Base-by-base conservation (phyloP, 2,888 invertebrate species). In the Andrena dorsata region DNA sequence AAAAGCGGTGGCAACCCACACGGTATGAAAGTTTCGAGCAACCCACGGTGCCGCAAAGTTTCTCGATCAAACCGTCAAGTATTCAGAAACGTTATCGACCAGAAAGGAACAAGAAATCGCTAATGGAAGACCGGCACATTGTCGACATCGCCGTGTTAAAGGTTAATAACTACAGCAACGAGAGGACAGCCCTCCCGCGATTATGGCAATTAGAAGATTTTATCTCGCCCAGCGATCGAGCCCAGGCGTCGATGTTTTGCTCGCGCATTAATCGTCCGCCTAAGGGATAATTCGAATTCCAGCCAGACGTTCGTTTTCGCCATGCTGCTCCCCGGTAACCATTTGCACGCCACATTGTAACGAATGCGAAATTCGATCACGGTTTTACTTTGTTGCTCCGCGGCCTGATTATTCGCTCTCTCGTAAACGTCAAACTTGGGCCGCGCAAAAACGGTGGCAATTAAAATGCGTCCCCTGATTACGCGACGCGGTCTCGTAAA, bases 401-500 rank as follows among this genome's bases (percentile, higher is more conserved):
- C 77, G 60, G 20, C 77, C 77, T 83, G 84, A 89, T 88, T 89
- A 88, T 83, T 78, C 82, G 26, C 2, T 16, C 66, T 58, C 72
- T 83, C 88, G 82, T 92, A 90, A 92, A 92, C 80, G 88, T 89
- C 89, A 88, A 89, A 89, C 87, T 89, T 89, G 82, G 78, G 72
- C 65, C 28, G 13, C 5, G 73, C 80, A 89, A 90, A 90, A 90
- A 85, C 75, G 74, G 65, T 77, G 86, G 91, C 90, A 92, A 92
- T 92, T 92, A 92, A 92, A 92, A 91, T 72, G 84, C 88, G 75
- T 83, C 81, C 16, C 41, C 91, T 92, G 91, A 92, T 92, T 91
- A 91, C 90, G 13, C 26, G 56, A 56, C 10, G 56, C 79, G 60
- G 84, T 78, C 79, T 83, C 82, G 66, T 80, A 86, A 86, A 88